phyloP scores from a whole-genome alignment of 2,797 vertebrate genomes.

The Mycteria americana region DNA sequence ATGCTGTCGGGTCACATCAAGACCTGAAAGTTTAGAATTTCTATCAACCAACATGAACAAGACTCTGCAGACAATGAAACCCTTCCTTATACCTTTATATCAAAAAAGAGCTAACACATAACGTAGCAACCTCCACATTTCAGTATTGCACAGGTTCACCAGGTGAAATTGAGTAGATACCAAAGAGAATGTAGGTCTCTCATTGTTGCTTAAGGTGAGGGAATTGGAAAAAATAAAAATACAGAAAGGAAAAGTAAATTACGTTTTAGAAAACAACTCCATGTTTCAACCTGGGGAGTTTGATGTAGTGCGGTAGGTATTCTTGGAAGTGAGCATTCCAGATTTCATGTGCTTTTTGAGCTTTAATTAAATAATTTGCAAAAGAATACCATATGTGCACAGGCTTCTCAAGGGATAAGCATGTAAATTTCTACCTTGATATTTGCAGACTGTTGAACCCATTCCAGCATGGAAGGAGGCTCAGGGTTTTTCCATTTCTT shows the following conservation, averaged over 20 bases:
- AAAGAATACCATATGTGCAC: slow-evolving; percentile 27
- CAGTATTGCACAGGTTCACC: background rate
- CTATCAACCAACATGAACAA: background rate
- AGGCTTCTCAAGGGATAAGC: slow-evolving; percentile 8
- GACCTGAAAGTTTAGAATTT: background rate
- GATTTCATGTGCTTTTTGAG: slow-evolving; percentile 18
- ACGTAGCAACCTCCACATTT: background rate
- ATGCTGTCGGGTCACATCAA: background rate
- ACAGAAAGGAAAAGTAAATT: background rate
- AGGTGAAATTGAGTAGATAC: background rate
- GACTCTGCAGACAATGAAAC: background rate
- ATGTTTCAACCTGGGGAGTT: background rate
- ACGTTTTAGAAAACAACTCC: background rate
- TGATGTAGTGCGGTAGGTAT: slow-evolving; percentile 1
- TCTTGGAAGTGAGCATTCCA: slow-evolving; percentile 32
- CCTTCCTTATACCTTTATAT: background rate
- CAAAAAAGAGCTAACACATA: background rate
- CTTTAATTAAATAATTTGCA: slow-evolving; percentile 53
- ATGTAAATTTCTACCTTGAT: background rate
- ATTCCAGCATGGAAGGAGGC: background rate
- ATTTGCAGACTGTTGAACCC: background rate
- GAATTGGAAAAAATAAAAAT: background rate
- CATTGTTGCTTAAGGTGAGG: background rate
- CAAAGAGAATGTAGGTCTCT: background rate
- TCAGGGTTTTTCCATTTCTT: slow-evolving; percentile 17